A percentile compares a stretch with the other conserved stretches of the same genome.
phyloP scores from a whole-genome alignment of 2,888 invertebrate species.

The Oscheius sp. region DNA sequence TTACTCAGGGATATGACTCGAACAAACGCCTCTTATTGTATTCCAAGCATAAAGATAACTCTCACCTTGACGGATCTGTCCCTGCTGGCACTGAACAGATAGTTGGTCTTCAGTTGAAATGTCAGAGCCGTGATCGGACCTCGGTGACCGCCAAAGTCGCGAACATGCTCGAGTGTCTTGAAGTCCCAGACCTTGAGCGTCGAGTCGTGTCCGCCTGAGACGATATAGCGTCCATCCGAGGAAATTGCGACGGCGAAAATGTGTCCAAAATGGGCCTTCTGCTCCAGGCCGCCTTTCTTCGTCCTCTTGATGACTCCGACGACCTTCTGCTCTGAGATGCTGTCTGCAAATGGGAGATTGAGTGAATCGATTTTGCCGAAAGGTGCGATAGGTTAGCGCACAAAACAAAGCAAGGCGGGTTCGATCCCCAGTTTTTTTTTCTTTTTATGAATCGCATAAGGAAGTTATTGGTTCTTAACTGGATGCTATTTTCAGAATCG shows the following conservation, averaged over 20 bases:
- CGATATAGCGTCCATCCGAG: conserved; percentile 65
- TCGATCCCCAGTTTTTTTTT: no score
- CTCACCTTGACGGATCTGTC: conserved; percentile 66
- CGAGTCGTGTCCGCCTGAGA: conserved; percentile 66
- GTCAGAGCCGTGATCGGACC: conserved; percentile 62
- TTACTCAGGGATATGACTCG: background rate
- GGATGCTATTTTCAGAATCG: no score
- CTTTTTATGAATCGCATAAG: no score
- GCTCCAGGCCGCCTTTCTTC: conserved; percentile 48
- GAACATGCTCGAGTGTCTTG: conserved; percentile 57
- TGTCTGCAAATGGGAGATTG: conserved; percentile 47
- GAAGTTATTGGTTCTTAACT: no score
- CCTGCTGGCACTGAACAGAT: conserved; percentile 67
- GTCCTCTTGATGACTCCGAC: conserved; percentile 58
- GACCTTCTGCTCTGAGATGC: conserved; percentile 53
- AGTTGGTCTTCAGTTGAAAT: conserved; percentile 60
- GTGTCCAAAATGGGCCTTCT: conserved; percentile 59
- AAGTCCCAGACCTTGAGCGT: conserved; percentile 68
- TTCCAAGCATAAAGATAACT: no score
- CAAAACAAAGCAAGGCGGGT: no score
- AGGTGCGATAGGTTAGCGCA: no score
- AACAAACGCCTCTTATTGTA: no score
- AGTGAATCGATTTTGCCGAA: no score
- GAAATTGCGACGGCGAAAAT: conserved; percentile 67
- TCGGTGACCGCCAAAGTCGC: conserved; percentile 64